These are phyloP conservation scores for Cheilosia grossa DNA, from an alignment of 2,888 invertebrate genomes.

Conservation along the genomic window DNA sequence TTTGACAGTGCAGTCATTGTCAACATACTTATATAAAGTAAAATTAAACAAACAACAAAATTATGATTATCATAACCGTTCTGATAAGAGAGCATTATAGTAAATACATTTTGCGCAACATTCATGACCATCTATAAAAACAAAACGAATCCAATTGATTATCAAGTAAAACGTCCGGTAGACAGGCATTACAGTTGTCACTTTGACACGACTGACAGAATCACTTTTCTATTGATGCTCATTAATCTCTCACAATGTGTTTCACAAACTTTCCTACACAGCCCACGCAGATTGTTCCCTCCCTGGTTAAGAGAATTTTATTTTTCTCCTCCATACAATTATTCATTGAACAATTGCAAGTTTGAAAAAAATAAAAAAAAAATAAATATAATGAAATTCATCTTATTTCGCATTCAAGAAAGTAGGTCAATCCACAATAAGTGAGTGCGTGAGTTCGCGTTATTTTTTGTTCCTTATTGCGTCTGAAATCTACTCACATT, in stretches of 20 bases:
- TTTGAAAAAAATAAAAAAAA: slow-evolving; percentile 16
- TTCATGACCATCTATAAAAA: not conserved
- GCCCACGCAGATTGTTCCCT: slow-evolving; percentile 3
- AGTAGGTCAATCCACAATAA: slow-evolving; percentile 47
- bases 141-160: not conserved
- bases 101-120: slow-evolving; percentile 1
- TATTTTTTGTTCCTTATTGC: slow-evolving; percentile 1
- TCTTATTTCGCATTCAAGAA: slow-evolving; percentile 44
- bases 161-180: not conserved
- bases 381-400: slow-evolving; percentile 31
- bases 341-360: slow-evolving; percentile 34
- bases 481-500: not conserved
- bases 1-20: slow-evolving; percentile 2
- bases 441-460: slow-evolving; percentile 15
- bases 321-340: slow-evolving; percentile 9
- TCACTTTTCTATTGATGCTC: slow-evolving; percentile 2
- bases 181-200: not conserved
- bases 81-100: not conserved
- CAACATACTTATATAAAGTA: not conserved
- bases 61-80: not conserved
- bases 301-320: not conserved
- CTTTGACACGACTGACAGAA: slow-evolving; percentile 1
- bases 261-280: slow-evolving; percentile 1
- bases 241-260: slow-evolving; percentile 8
- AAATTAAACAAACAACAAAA: not conserved